Base-by-base conservation (phyloP, 2,888 invertebrate genomes). In the Sialis lutaria region DNA sequence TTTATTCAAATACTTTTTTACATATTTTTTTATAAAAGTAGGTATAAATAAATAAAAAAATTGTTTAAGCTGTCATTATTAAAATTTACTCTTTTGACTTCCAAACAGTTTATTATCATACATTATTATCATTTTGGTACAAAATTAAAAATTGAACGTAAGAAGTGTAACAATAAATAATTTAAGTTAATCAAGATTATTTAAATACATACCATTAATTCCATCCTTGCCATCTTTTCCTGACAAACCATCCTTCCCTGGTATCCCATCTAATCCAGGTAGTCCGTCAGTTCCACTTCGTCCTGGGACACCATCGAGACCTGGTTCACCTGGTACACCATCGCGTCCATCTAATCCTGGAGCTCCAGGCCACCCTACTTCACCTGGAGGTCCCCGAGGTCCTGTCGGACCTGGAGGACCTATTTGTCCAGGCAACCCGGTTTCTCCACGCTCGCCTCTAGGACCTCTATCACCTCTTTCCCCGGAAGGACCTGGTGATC, bases 301-400 rank as follows among this genome's bases (percentile, higher is more conserved):
- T 2, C 91, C 89, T 0, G 84, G 84, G 51, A 88, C 76, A 0
- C 91, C 92, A 56, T 88, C 87, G 34, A 91, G 65, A 0, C 92
- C 91, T 0, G 91, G 91, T 57, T 89, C 89, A 0, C 92, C 92
- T 0, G 91, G 90, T 1, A 91, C 79, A 4, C 91, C 91, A 55
- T 91, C 89, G 47, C 88, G 69, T 0, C 91, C 92, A 57, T 92
- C 91, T 1, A 90, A 63, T 0, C 87, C 87, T 0, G 79, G 67
- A 39, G 75, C 72, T 1, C 85, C 85, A 0, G 77, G 72, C 41
- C 76, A 76, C 0, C 85, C 85, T 34, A 79, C 75, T 54, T 78
- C 75, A 32, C 85, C 85, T 62, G 59, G 55, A 7, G 49, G 52
- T 13, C 50, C 49, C 1, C 49, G 45, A 33, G 47, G 48, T 34